Evolutionary conservation across 2,113 vertebrate genomes (phyloP).

Genomic region (Artemisiospiza belli): DNA sequence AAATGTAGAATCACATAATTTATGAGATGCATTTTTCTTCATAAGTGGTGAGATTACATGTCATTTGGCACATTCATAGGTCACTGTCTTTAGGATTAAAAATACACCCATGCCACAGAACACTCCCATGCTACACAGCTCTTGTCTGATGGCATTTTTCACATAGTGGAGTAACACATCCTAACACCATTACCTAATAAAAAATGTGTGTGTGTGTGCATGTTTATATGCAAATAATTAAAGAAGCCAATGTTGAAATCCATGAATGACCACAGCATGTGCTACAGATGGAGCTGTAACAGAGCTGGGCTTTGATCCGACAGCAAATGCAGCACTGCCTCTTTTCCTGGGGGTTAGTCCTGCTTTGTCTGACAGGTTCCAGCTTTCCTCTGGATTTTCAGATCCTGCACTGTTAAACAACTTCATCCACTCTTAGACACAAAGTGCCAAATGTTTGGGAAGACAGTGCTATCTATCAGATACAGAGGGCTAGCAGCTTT

Average conservation of each 20-base stretch:
- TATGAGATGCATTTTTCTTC: background rate
- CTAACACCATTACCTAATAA: background rate
- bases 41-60: accelerated
- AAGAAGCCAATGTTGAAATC: background rate
- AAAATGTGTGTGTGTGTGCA: background rate
- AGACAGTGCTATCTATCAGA: background rate
- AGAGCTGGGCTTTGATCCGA: background rate
- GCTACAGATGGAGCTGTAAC: background rate
- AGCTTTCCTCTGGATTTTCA: background rate
- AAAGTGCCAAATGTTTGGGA: background rate
- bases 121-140: background rate
- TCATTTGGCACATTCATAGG: background rate
- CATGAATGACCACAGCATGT: background rate
- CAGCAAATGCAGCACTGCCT: background rate
- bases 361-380: background rate
- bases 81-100: background rate
- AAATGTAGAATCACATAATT: background rate
- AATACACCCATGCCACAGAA: background rate
- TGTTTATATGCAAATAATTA: background rate
- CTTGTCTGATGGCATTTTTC: background rate
- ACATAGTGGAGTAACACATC: background rate
- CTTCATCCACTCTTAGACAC: background rate
- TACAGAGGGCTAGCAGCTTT: background rate
- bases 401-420: background rate
- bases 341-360: background rate